Evolutionary conservation across 2,888 invertebrate species (phyloP), one percentile per base, ranked within the genome.

Genomic region (Drosophila engyochracea): DNA sequence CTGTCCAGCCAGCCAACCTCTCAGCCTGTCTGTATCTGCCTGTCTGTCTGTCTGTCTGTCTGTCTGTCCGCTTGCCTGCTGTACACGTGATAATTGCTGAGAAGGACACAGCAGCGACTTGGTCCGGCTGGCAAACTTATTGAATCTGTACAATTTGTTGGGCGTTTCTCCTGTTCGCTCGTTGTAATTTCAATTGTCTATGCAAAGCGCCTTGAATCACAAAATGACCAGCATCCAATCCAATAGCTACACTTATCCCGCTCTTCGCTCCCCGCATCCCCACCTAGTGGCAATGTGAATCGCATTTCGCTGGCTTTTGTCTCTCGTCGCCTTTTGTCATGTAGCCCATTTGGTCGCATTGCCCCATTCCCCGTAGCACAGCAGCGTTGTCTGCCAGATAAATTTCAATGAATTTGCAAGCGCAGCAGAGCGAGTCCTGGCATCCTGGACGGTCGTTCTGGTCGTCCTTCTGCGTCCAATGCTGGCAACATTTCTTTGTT

Each of bases 131-230:
- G 70, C 19, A 57, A 78, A 82, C 82, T 85, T 85, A 85, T 85
- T 89, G 85, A 85, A 89, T 85, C 85, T 82, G 85, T 82, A 87
- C 89, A 86, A 89, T 89, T 86, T 89, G 89, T 82, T 78, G 70
- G 73, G 53, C 77, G 70, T 70, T 71, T 54, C 53, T 53, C 33
- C 51, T 57, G 37, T 65, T 59, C 58, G 28, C 37, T 35, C 44
- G 64, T 57, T 53, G 82, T 86, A 82, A 85, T 85, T 85, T 89
- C 85, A 85, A 85, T 85, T 85, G 85, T 85, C 82, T 87, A 89
- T 85, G 89, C 89, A 86, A 87, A 81, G 76, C 71, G 82, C 73
- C 86, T 89, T 82, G 87, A 82, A 87, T 85, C 79, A 66, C 79
- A 71, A 85, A 85, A 89, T 85, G 89, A 82, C 83, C 85, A 89